Base-by-base conservation (phyloP, 2,888 invertebrate genomes). In the Eristalis pertinax region DNA sequence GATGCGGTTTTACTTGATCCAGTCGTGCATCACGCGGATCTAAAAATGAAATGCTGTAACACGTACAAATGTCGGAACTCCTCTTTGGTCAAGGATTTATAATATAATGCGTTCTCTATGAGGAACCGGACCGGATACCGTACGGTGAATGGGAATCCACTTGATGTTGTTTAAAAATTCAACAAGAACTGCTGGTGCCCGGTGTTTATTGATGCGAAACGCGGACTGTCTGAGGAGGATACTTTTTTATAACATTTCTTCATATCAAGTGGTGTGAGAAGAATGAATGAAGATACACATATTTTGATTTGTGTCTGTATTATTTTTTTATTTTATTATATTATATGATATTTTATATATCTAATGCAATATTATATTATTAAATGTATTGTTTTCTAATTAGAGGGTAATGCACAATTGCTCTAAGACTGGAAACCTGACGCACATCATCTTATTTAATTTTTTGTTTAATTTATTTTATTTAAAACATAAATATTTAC, bases 1-100 rank as follows among this genome's bases (percentile, higher is more conserved):
- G 74, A 75, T 64, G 69, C 64, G 63, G 67, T 68, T 63, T 32
- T 32, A 63, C 50, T 63, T 29, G 38, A 69, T 50, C 74, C 73
- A 38, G 64, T 70, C 38, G 69, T 58, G 50, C 69, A 77, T 70
- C 56, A 64, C 19, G 26, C 2, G 68, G 10, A 22, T 4, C 7
- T 5, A 5, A 29, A 8, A 10, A 32, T 43, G 43, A 43, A 43
- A 4, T 15, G 15, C 50, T 50, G 50, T 43, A n/a, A 15, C 15
- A 43, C 43, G 50, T 50, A 50, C 19, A 19, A n/a, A 1, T 15
- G n/a, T 7, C 7, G 50, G 8, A n/a, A 50, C 50, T 19, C 19
- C 5, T 5, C 50, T 19, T 19, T 19, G 3, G 50, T 50, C 19
- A 19, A 50, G 50, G 50, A 19, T 43, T 43, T 43, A 15, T 38